phyloP scores from a whole-genome alignment of 92 coral and sea anemone species.

The Scolanthus callimorphus region DNA sequence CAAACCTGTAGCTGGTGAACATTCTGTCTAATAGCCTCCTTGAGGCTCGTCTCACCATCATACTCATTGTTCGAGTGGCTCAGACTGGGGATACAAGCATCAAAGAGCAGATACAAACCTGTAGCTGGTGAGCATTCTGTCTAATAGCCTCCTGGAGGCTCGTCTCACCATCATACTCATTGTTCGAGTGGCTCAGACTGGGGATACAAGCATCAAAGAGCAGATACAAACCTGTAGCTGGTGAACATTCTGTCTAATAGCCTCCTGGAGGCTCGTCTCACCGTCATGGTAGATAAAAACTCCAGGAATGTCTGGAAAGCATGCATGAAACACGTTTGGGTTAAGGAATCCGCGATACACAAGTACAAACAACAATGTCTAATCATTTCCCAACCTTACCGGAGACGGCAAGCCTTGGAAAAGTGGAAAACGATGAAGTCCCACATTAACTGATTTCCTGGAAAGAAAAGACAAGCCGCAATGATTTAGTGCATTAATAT shows the following conservation, averaged over 20 bases:
- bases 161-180: slow-evolving; percentile 53
- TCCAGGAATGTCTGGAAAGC: slow-evolving; percentile 72
- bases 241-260: slow-evolving; percentile 52
- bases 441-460: slow-evolving; percentile 74
- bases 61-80: too few species aligned
- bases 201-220: too few species aligned
- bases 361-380: too few species aligned
- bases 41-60: slow-evolving; percentile 56
- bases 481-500: too few species aligned
- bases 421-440: slow-evolving; percentile 65
- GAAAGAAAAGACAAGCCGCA: too few species aligned
- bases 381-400: too few species aligned
- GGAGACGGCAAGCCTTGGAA: slow-evolving; percentile 69
- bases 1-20: slow-evolving; percentile 59
- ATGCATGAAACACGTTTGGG: too few species aligned
- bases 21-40: slow-evolving; percentile 59
- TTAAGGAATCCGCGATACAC: too few species aligned
- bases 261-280: slow-evolving; percentile 60
- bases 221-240: slow-evolving; percentile 64
- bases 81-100: too few species aligned
- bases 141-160: slow-evolving; percentile 60
- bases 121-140: slow-evolving; percentile 46
- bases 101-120: too few species aligned
- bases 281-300: slow-evolving; percentile 61
- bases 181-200: too few species aligned